Conservation (phyloP, 2,113 vertebrate species). For the Seriola dumerili region DNA sequence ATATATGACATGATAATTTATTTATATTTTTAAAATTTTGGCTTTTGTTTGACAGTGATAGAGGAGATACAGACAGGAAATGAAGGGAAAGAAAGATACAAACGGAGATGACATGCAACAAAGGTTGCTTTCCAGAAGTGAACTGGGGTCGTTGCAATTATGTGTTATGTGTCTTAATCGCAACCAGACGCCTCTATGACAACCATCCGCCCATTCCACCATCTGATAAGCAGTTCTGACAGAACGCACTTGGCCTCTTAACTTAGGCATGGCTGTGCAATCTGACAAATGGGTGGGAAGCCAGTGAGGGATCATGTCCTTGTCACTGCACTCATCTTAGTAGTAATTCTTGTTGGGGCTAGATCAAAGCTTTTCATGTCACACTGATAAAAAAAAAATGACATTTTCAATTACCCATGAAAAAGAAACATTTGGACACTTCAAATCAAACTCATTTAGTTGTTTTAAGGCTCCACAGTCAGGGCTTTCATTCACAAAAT, state of each 20-base stretch:
- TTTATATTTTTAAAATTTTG: background rate
- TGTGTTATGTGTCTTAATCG: background rate
- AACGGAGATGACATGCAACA: background rate
- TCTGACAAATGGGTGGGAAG: background rate
- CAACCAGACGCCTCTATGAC: background rate
- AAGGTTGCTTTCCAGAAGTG: background rate
- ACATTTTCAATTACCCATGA: background rate
- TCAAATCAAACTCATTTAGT: no score
- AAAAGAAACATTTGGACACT: background rate
- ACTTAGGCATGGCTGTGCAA: background rate
- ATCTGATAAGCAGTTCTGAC: background rate
- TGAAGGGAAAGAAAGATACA: background rate
- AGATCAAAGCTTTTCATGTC: background rate
- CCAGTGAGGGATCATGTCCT: background rate
- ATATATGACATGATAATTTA: conserved; percentile 9
- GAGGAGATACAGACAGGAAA: conserved; percentile 7
- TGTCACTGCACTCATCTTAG: background rate
- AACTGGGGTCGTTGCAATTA: background rate
- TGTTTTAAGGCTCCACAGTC: conserved; percentile 14
- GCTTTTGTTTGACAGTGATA: conserved; percentile 1
- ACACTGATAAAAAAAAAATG: background rate
- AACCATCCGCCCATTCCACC: background rate
- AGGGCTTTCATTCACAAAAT: conserved; percentile 31
- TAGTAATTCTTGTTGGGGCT: no score
- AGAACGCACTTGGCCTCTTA: background rate